phyloP scores from a whole-genome alignment of 2,888 invertebrate genomes.

The Hydroisotoma schaefferi region DNA sequence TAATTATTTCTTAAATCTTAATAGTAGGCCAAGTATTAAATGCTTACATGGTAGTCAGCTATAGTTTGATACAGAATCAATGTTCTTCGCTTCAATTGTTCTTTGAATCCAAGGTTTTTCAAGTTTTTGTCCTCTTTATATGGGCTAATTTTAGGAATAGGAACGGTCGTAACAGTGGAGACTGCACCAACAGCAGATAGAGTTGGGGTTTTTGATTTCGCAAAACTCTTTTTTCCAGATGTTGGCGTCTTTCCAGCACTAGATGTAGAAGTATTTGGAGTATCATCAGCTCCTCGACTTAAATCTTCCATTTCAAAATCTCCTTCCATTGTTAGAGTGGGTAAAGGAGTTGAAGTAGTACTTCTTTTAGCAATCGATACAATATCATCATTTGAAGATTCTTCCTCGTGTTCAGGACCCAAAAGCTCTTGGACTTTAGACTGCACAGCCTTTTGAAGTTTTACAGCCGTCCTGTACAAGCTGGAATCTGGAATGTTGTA shows the following conservation, averaged over 20 bases:
- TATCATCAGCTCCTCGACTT: not conserved
- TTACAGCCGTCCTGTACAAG: slow-evolving; percentile 78
- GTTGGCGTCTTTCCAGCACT: not conserved
- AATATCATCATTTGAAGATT: slow-evolving; percentile 26
- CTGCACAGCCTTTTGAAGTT: slow-evolving; percentile 78
- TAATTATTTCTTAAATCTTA: not conserved
- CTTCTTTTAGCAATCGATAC: slow-evolving; percentile 17
- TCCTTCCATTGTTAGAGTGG: slow-evolving; percentile 29
- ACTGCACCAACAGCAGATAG: slow-evolving; percentile 12
- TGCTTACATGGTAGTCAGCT: slow-evolving; percentile 63
- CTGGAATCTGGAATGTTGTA: slow-evolving; percentile 78
- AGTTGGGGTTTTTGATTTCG: not conserved
- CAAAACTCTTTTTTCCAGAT: not conserved
- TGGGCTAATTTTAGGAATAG: slow-evolving; percentile 20
- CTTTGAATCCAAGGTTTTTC: slow-evolving; percentile 28
- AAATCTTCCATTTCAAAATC: slow-evolving; percentile 13
- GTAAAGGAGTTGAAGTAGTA: slow-evolving; percentile 32
- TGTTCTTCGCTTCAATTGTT: slow-evolving; percentile 68
- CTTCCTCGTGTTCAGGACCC: slow-evolving; percentile 59
- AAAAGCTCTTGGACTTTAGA: slow-evolving; percentile 71
- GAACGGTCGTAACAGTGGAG: not conserved
- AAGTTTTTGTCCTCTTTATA: slow-evolving; percentile 57
- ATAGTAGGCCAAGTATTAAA: slow-evolving; percentile 38
- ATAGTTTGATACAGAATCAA: slow-evolving; percentile 73
- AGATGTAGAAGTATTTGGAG: not conserved